Evolutionary conservation across 2,797 vertebrate genomes (phyloP), one percentile per base, ranked within the genome.

Genomic region (Notolepis coatsorum): DNA sequence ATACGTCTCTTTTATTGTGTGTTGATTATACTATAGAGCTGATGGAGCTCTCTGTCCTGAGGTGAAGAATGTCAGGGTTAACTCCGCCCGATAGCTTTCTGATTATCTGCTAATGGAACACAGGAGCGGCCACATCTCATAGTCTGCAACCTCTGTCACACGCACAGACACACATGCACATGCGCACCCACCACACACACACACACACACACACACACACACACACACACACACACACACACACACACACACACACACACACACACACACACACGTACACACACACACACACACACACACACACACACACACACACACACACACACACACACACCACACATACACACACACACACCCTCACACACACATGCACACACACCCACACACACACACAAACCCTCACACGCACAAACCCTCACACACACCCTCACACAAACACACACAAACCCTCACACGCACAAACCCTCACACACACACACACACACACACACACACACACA

Each of bases 21-120:
- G n/a, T n/a, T n/a, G n/a, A n/a, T n/a, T n/a, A n/a, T n/a, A n/a
- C n/a, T 41, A 38, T 3, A 48, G 42, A 60, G 43, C 55, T 50
- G 49, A 37, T 18, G 6, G 20, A n/a, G 51, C 12, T n/a, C 12
- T 23, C 4, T 17, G 6, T 7, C 33, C n/a, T 63, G 24, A 46
- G 0, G 4, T 10, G 28, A 33, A 18, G 49, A 30, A 18, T 17
- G 6, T n/a, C 37, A 8, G n/a, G 48, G 53, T 65, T 43, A 45
- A 30, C 27, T 61, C 37, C 64, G 61, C 79, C 25, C 65, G 67
- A 53, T 77, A 76, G 64, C 59, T 66, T 62, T 72, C 63, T 60
- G 18, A 43, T 18, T 4, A 43, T 67, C 67, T 73, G 12, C 15
- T 21, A 31, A 51, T 21, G n/a, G n/a, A n/a, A n/a, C n/a, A n/a